Base-by-base conservation (phyloP, 1,140 invertebrate species). In the Drosophila navojoa region DNA sequence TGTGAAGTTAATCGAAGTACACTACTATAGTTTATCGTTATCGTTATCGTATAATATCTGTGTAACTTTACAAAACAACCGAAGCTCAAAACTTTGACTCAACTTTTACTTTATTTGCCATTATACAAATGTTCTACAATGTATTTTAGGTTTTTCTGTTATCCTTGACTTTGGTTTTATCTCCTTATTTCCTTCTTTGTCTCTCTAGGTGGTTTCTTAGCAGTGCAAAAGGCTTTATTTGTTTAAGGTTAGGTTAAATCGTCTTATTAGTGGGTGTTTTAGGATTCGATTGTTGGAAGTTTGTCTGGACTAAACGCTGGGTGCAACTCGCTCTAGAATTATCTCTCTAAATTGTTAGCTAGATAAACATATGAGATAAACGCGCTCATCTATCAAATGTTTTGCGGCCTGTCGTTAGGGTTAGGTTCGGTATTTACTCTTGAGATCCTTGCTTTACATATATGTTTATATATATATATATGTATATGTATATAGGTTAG, bases 181-280 rank as follows among this genome's bases (percentile, higher is more conserved):
- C 42, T 44, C 42, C 15, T 11, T 1, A 0, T 44, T 5, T 16
- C 42, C 4, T 7, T n/a, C 0, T 16, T n/a, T 44, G n/a, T 72
- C 79, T 82, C 63, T 89, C 84, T 89, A 89, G 84, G 84, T 89
- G 84, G 84, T 89, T 78, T 89, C 72, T 77, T 89, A 89, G 84
- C 84, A 89, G 84, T 89, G 84, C 84, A 89, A 89, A 89, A 89
- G 84, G 84, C 84, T 69, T 86, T 76, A 38, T 38, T 38, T 38
- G 35, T 38, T 38, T 49, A 66, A 57, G 66, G 69, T 66, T 66
- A 61, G 54, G 32, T 59, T 58, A 11, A 32, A 32, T 32, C 32
- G 32, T 32, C 27, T 42, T 66, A 5, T 66, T 58, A 35, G 38
- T 73, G 52, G 50, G 52, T 25, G 55, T 16, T 29, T 22, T 32